Percentiles rank a stretch among this genome's conserved stretches.
Evolutionary conservation across 2,888 invertebrate species (phyloP).

Genomic region (Leptarthrus brevirostris): DNA sequence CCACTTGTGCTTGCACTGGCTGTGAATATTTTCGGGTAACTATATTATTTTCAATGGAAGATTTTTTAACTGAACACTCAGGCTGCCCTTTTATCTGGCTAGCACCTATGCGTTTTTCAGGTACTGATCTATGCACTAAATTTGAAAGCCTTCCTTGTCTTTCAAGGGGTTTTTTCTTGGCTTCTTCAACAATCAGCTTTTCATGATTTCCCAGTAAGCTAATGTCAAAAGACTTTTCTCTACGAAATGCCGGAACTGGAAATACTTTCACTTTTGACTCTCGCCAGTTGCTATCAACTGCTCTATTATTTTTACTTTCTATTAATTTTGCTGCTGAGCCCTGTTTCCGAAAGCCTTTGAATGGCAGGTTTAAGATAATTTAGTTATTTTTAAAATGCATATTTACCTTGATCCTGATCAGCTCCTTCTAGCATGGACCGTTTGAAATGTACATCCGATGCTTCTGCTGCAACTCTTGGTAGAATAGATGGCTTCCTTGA

Average conservation of each 20-base stretch:
- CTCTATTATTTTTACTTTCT: background rate
- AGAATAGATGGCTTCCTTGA: conserved; percentile 63
- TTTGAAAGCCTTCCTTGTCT: background rate
- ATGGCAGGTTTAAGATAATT: too few species aligned
- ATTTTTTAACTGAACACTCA: conserved; percentile 1
- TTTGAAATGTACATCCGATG: conserved; percentile 48
- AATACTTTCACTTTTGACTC: conserved; percentile 25
- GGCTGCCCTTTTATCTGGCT: background rate
- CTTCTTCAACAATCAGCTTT: background rate
- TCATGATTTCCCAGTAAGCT: conserved; percentile 48
- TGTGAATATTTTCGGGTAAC: conserved; percentile 50
- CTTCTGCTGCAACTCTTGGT: conserved; percentile 41
- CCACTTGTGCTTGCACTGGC: background rate
- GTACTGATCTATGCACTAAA: background rate
- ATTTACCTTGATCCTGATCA: conserved; percentile 8
- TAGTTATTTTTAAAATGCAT: too few species aligned
- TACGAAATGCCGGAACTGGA: conserved; percentile 46
- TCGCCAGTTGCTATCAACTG: conserved; percentile 15
- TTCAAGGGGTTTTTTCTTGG: background rate
- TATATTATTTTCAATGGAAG: conserved; percentile 3
- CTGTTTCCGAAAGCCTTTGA: background rate
- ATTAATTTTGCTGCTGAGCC: background rate
- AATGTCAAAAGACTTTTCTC: conserved; percentile 54
- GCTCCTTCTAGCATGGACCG: background rate
- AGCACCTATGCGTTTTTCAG: background rate